Conservation (phyloP, 2,797 vertebrate species). For the Melanotaenia maccullochi region DNA sequence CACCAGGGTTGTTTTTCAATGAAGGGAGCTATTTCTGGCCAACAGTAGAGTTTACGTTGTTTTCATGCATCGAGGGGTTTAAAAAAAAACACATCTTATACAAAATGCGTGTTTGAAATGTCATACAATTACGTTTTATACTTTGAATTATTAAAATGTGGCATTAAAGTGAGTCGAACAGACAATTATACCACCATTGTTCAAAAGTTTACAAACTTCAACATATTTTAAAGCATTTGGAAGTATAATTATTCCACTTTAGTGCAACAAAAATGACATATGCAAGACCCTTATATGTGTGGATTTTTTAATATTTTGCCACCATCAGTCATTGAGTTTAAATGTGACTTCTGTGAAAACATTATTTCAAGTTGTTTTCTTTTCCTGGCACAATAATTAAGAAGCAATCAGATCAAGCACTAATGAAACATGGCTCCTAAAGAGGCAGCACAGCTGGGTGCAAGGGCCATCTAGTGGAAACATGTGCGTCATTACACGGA, state of each 20-base stretch:
- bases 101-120: background rate
- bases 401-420: conserved; percentile 39
- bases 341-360: conserved; percentile 8
- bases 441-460: conserved; percentile 65
- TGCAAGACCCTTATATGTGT: background rate
- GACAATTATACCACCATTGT: background rate
- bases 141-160: background rate
- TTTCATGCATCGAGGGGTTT: conserved; percentile 5
- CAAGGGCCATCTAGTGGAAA: conserved; percentile 83
- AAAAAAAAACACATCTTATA: background rate
- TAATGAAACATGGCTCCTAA: conserved; percentile 51
- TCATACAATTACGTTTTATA: background rate
- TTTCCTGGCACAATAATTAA: conserved; percentile 13
- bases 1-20: conserved; percentile 56
- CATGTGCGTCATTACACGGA: conserved; percentile 64
- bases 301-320: too few relatives aligned
- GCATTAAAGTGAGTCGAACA: background rate
- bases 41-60: conserved; percentile 8
- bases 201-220: background rate
- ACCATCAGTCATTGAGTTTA: background rate
- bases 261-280: background rate
- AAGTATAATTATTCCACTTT: background rate
- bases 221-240: background rate
- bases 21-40: conserved; percentile 40
- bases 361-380: conserved; percentile 7